Percentiles rank a stretch among this genome's conserved stretches.
phyloP scores from a whole-genome alignment of 2,888 invertebrate genomes.

The Prosapia bicincta region DNA sequence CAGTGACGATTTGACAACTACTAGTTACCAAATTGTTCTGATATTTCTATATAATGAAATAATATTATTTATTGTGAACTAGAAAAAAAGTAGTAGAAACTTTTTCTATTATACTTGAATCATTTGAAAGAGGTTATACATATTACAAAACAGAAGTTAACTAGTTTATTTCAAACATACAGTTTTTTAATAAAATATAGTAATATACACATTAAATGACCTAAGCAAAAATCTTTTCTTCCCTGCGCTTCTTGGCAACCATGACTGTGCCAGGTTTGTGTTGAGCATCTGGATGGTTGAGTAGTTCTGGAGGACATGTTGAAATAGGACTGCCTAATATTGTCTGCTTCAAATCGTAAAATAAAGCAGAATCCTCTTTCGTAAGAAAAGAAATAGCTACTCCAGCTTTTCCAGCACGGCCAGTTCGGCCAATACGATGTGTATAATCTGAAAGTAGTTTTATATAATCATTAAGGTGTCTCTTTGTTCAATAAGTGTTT shows the following conservation, averaged over 20 bases:
- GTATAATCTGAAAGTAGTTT: constrained; percentile 83
- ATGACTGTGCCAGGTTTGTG: constrained; percentile 95
- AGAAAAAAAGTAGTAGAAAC: no score
- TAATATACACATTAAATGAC: background rate
- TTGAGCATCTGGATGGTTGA: constrained; percentile 98
- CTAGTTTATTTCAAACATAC: no score
- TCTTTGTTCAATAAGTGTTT: no score
- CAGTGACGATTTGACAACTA: no score
- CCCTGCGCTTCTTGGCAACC: constrained; percentile 82
- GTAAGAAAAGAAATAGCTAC: constrained; percentile 95
- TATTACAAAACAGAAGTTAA: no score
- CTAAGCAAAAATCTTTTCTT: constrained; percentile 93
- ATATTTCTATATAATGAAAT: no score
- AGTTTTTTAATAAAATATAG: background rate
- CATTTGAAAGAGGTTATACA: no score
- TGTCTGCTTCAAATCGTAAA: constrained; percentile 96
- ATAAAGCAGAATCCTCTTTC: constrained; percentile 91
- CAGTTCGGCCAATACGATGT: constrained; percentile 98
- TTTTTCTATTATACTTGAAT: no score
- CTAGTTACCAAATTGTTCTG: no score
- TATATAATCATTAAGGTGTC: constrained; percentile 37
- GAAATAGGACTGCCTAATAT: constrained; percentile 87
- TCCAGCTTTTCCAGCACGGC: constrained; percentile 97
- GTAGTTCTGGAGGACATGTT: constrained; percentile 91
- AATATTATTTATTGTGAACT: no score